A percentile compares a stretch with the other conserved stretches of the same genome.
Conservation (phyloP, 2,113 vertebrate genomes). For the Octodon degus region DNA sequence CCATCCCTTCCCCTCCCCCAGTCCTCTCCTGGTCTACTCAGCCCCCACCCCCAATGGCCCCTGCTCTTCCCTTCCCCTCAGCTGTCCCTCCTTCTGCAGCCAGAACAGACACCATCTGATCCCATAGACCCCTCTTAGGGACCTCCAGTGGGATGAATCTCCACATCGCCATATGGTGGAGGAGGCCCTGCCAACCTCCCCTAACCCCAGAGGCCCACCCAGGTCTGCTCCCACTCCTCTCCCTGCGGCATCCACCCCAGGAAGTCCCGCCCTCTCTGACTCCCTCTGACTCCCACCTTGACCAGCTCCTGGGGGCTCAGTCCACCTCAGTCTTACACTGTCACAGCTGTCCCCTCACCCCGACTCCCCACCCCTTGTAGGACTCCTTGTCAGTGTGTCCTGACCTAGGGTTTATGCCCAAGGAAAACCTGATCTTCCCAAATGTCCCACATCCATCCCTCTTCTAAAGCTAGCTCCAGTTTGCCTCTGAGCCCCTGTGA, state of each 20-base stretch:
- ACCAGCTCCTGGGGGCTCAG: not conserved
- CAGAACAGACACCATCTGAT: not conserved
- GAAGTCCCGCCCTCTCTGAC: not conserved
- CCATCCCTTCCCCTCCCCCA: rapidly evolving
- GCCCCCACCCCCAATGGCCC: rapidly evolving
- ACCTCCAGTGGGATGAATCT: not conserved
- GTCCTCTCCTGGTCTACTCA: not conserved
- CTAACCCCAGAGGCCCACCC: no score
- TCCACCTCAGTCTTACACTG: not conserved
- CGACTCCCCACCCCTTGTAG: not conserved
- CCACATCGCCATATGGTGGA: not conserved
- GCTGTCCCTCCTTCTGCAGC: not conserved
- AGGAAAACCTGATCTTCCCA: not conserved
- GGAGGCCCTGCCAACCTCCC: not conserved
- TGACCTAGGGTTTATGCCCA: not conserved
- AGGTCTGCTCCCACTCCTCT: not conserved
- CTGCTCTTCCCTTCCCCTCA: not conserved
- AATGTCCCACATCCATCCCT: not conserved
- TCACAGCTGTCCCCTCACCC: not conserved
- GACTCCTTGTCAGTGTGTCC: not conserved
- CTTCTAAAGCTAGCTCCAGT: not conserved
- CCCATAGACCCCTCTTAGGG: not conserved
- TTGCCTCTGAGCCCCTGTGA: not conserved
- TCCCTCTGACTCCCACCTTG: not conserved
- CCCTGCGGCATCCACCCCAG: no score